These are phyloP conservation scores for Perdita meconis DNA, from an alignment of 2,888 invertebrate species.

Conservation along the genomic window DNA sequence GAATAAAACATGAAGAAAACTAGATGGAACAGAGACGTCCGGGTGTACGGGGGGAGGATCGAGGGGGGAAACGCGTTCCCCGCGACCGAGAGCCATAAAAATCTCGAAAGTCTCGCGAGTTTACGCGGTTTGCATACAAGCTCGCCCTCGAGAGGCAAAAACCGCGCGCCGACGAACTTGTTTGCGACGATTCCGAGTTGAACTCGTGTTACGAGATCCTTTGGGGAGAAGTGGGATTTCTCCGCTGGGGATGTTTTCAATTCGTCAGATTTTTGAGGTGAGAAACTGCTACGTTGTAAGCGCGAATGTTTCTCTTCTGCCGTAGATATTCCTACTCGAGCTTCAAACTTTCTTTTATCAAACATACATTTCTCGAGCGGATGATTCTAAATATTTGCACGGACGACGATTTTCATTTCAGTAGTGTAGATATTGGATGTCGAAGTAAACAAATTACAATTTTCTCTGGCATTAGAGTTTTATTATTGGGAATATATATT, in stretches of 20 bases:
- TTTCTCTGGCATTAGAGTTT: too few species aligned
- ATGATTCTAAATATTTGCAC: too few species aligned
- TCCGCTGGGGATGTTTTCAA: conserved; percentile 3
- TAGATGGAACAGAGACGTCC: conserved; percentile 7
- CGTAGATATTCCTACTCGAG: too few species aligned
- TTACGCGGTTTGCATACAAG: conserved; percentile 57
- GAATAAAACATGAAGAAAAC: conserved; percentile 16
- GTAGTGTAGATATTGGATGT: too few species aligned
- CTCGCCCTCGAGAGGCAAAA: conserved; percentile 11
- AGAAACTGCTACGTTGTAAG: too few species aligned
- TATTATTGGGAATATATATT: too few species aligned
- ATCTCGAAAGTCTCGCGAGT: conserved; percentile 71
- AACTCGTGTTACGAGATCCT: not conserved
- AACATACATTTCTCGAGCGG: too few species aligned
- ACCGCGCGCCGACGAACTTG: not conserved
- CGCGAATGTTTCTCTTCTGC: too few species aligned
- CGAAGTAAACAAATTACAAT: too few species aligned
- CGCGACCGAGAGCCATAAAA: conserved; percentile 66
- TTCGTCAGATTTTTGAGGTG: not conserved
- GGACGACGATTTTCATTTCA: too few species aligned
- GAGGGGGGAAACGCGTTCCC: conserved; percentile 34
- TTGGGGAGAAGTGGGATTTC: not conserved
- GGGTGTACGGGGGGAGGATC: too few species aligned
- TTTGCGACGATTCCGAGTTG: conserved; percentile 11
- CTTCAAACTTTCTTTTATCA: too few species aligned